phyloP scores from a whole-genome alignment of 1,140 invertebrate species.

The Gerris buenoi region DNA sequence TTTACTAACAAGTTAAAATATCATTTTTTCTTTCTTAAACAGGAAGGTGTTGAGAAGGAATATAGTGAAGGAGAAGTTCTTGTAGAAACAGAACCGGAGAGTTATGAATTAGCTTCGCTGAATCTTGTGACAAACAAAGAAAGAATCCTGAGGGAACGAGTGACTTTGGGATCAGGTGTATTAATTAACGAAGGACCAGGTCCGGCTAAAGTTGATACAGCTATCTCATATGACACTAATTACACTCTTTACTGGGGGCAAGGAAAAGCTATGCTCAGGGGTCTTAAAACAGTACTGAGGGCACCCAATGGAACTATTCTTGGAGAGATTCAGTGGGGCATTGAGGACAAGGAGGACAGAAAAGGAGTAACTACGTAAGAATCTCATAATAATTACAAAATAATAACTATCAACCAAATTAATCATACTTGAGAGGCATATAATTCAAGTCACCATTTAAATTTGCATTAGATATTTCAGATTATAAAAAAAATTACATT shows the following conservation, averaged over 20 bases:
- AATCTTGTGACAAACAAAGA: slow-evolving; percentile 42
- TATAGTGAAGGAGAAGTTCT: slow-evolving; percentile 51
- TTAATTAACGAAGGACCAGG: slow-evolving; percentile 43
- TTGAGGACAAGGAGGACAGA: slow-evolving; percentile 37
- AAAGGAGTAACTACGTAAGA: slow-evolving; percentile 38
- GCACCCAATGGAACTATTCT: slow-evolving; percentile 39
- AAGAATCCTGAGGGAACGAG: slow-evolving; percentile 35
- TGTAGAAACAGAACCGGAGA: slow-evolving; percentile 56
- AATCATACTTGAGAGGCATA: too few species aligned
- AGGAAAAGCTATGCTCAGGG: slow-evolving; percentile 54
- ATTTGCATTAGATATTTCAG: not conserved
- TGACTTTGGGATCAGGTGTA: slow-evolving; percentile 40
- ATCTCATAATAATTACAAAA: too few species aligned
- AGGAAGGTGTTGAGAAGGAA: slow-evolving; percentile 38
- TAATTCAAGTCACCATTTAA: too few species aligned
- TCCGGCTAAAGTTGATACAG: slow-evolving; percentile 42
- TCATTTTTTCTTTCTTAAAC: too few species aligned
- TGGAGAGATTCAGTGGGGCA: slow-evolving; percentile 50
- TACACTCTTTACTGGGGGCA: slow-evolving; percentile 60
- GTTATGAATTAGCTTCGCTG: slow-evolving; percentile 51
- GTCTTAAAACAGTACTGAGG: slow-evolving; percentile 49
- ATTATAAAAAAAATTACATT: too few species aligned
- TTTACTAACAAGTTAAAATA: too few species aligned
- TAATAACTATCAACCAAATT: too few species aligned
- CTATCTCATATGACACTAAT: slow-evolving; percentile 48